phyloP scores from a whole-genome alignment of 2,888 invertebrate species.

The Andrena fulva region DNA sequence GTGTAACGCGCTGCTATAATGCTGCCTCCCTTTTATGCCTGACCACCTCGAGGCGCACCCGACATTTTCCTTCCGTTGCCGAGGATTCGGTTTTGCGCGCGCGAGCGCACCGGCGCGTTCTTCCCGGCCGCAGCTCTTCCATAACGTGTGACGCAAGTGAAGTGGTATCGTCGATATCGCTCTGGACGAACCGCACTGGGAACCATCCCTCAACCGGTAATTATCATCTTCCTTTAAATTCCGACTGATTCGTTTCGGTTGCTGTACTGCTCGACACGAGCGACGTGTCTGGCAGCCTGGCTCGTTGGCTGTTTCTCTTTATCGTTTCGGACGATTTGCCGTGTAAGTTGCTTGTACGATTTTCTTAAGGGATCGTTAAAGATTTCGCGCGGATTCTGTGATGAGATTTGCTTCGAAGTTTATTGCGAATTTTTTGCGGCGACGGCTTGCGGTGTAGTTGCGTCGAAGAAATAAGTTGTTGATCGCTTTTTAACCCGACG shows the following conservation, averaged over 20 bases:
- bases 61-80: conserved; percentile 17
- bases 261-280: not conserved
- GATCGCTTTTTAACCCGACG: too few relatives aligned
- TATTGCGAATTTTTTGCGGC: too few relatives aligned
- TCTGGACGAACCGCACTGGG: conserved; percentile 3
- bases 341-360: too few relatives aligned
- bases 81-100: conserved; percentile 40
- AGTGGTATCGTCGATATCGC: conserved; percentile 36
- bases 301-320: too few relatives aligned
- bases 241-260: not conserved
- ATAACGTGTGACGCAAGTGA: conserved; percentile 55
- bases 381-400: too few relatives aligned
- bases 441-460: too few relatives aligned
- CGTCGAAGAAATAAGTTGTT: too few relatives aligned
- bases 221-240: conserved; percentile 1
- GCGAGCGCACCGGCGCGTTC: conserved; percentile 30
- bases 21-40: not conserved
- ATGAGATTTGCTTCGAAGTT: too few relatives aligned
- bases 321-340: too few relatives aligned
- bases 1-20: conserved; percentile 54
- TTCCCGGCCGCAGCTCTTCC: conserved; percentile 31
- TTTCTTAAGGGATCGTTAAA: too few relatives aligned
- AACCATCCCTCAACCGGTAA: conserved; percentile 14
- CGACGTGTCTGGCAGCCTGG: not conserved
- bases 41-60: conserved; percentile 3